These are phyloP conservation scores for Choristoneura fumiferana DNA, from an alignment of 1,140 invertebrate genomes.

Conservation along the genomic window DNA sequence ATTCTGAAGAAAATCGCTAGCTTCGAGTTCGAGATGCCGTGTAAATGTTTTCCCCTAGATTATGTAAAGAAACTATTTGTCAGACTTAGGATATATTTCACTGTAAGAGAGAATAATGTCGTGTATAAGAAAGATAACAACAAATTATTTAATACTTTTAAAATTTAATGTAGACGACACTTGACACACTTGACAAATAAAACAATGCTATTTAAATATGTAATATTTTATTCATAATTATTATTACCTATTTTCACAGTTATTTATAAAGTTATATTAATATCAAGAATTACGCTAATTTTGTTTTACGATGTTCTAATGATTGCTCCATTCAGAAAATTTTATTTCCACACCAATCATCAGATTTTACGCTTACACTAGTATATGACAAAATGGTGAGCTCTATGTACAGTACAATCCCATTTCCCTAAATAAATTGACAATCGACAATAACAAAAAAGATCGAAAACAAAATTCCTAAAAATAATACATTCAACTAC, in stretches of 20 bases:
- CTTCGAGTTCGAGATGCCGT: slow-evolving; percentile 6
- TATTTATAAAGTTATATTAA: slow-evolving; percentile 81
- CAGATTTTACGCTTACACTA: slow-evolving; percentile 71
- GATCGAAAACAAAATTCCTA: slow-evolving; percentile 65
- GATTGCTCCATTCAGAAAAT: slow-evolving; percentile 79
- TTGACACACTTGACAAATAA: slow-evolving; percentile 35
- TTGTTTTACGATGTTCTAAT: slow-evolving; percentile 77
- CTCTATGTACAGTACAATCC: slow-evolving; percentile 75
- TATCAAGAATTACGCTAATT: slow-evolving; percentile 78
- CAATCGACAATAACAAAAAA: slow-evolving; percentile 77
- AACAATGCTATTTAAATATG: slow-evolving; percentile 68
- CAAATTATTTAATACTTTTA: slow-evolving; percentile 9
- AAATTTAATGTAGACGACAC: not conserved
- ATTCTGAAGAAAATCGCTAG: slow-evolving; percentile 1
- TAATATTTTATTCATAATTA: slow-evolving; percentile 80
- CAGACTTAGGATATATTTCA: slow-evolving; percentile 3
- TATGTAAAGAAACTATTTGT: slow-evolving; percentile 13
- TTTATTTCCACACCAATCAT: slow-evolving; percentile 77
- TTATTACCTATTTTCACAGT: slow-evolving; percentile 79
- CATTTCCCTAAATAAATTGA: slow-evolving; percentile 79
- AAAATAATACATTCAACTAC: slow-evolving; percentile 74
- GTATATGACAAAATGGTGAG: slow-evolving; percentile 72
- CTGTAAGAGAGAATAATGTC: slow-evolving; percentile 11
- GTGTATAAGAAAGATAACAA: not conserved
- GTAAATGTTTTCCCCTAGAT: slow-evolving; percentile 3